Conservation (phyloP, 2,888 invertebrate genomes). For the Eurytoma adleriae region DNA sequence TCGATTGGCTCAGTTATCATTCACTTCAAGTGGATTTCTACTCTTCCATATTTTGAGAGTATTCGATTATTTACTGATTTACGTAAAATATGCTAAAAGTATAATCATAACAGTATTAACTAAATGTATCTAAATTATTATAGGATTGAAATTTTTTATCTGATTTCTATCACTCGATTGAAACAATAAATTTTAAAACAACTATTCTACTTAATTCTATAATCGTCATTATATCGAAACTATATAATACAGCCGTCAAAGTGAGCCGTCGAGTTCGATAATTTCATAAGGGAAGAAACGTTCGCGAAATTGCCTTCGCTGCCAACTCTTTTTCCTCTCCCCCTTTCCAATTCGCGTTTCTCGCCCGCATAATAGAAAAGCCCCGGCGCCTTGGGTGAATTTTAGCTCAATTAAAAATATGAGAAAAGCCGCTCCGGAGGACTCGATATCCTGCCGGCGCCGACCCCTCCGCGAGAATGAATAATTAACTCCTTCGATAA, state of each 20-base stretch:
- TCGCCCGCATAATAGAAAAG: slow-evolving; percentile 37
- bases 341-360: neutral
- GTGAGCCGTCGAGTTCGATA: slow-evolving; percentile 16
- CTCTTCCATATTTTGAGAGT: no score
- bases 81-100: no score
- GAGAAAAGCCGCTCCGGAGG: slow-evolving; percentile 45
- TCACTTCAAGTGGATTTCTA: no score
- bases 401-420: slow-evolving; percentile 58
- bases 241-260: neutral
- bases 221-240: neutral
- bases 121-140: no score
- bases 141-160: no score
- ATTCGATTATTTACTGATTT: no score
- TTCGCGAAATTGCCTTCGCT: slow-evolving; percentile 15
- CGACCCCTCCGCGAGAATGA: slow-evolving; percentile 59
- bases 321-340: neutral
- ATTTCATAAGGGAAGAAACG: slow-evolving; percentile 18
- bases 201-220: no score
- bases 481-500: slow-evolving; percentile 63
- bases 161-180: no score
- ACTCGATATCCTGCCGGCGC: slow-evolving; percentile 49
- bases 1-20: no score
- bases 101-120: no score
- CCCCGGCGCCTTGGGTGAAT: slow-evolving; percentile 50
- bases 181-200: no score